Base-by-base conservation (phyloP, 2,888 invertebrate genomes). In the Temnothorax unifasciatus region DNA sequence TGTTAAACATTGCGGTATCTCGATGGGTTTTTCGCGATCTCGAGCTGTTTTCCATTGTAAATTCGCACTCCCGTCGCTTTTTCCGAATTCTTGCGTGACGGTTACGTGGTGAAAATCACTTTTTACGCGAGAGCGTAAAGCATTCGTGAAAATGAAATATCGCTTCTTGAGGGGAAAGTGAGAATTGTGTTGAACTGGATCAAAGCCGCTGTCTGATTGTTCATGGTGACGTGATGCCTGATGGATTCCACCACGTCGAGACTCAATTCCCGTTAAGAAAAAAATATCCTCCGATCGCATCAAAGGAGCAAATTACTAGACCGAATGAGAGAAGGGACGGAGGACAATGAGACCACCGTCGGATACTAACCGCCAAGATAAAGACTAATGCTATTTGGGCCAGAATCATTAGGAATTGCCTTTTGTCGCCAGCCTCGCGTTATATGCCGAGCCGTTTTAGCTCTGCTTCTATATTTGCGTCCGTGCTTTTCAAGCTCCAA, bases 401-500 rank as follows among this genome's bases (percentile, higher is more conserved):
- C 91, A 89, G 89, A 87, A 92, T 93, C 92, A 92, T 93, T 93
- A 93, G 88, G 90, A 87, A 89, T 90, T 82, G 88, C 85, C 88
- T 86, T 91, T 91, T 90, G 89, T 92, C 71, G 77, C 61, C 61
- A 61, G 44, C 59, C 66, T 50, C 86, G 54, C 64, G 59, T 79
- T 79, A 85, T 61, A 82, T 81, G 82, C 52, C 41, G 38, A 61
- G 8, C 18, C 47, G 59, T 44, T 50, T 74, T 41, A 11, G 0
- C 71, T 47, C 57, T 18, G 59, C 44, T 59, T 52, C 25, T 38
- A 34, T 38, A 25, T 13, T 54, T 74, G 75, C 81, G 85, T 88
- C 88, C 86, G 89, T 89, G 90, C 75, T 85, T 90, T 86, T 85
- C 84, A 90, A 83, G 85, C 88, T 86, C 85, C 89, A 90, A 91